phyloP scores from a whole-genome alignment of 2,113 vertebrate genomes.

The Petroica traversi region DNA sequence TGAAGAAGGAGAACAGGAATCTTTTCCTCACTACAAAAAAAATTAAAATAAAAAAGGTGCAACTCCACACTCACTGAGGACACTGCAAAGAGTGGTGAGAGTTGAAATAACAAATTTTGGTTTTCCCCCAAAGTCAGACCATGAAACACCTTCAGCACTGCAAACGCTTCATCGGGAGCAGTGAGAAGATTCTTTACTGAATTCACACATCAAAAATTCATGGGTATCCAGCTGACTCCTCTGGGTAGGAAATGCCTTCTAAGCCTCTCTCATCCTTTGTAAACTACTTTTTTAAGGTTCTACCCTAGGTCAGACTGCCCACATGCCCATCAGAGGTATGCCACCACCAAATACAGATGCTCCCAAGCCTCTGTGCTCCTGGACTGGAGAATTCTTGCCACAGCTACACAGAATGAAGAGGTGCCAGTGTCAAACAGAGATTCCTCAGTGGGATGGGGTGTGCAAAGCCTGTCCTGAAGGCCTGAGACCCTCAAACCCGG shows the following conservation, averaged over 20 bases:
- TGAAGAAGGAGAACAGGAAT: background rate
- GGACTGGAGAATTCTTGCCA: background rate
- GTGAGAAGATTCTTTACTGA: background rate
- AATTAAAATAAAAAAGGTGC: background rate
- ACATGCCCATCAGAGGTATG: background rate
- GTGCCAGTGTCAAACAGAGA: background rate
- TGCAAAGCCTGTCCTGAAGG: background rate
- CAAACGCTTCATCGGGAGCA: rapidly evolving
- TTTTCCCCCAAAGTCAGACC: background rate
- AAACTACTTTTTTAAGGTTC: background rate
- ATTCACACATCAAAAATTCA: background rate
- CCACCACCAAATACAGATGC: background rate
- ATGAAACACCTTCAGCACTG: background rate
- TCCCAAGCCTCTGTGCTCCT: background rate
- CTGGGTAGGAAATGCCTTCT: background rate
- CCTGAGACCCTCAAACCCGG: background rate
- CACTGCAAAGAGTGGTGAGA: rapidly evolving
- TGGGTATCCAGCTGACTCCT: background rate
- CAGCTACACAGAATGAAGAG: background rate
- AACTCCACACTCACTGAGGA: background rate
- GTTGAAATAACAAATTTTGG: background rate
- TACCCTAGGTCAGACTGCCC: background rate
- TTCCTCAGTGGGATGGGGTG: rapidly evolving
- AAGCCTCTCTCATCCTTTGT: background rate
- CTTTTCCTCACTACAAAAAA: background rate